Evolutionary conservation across 2,888 invertebrate genomes (phyloP).

Genomic region (Macropis europaea): DNA sequence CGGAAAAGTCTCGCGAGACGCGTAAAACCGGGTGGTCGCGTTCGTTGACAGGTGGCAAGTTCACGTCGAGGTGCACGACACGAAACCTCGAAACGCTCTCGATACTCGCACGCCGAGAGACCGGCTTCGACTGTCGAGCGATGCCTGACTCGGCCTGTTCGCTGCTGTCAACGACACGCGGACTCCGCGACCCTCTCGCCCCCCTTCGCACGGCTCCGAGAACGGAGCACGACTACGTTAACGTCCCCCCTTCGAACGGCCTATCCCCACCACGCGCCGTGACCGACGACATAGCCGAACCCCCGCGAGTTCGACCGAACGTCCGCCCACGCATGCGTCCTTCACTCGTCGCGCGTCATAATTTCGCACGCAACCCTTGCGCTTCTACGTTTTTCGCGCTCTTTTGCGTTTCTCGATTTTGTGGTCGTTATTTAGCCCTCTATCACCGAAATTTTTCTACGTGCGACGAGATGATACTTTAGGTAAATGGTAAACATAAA

Average conservation of each 20-base stretch:
- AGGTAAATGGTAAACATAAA: no score
- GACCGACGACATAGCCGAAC: conserved; percentile 4
- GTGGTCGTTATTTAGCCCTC: no score
- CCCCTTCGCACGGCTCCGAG: conserved; percentile 26
- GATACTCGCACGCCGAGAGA: conserved; percentile 64
- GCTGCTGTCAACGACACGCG: conserved; percentile 70
- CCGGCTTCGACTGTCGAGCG: conserved; percentile 69
- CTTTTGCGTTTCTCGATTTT: no score
- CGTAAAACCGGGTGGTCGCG: not conserved
- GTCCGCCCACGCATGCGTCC: conserved; percentile 9
- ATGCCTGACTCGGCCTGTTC: conserved; percentile 48
- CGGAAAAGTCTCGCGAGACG: not conserved
- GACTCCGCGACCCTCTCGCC: conserved; percentile 45
- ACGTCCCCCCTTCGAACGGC: conserved; percentile 46
- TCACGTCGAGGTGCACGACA: not conserved
- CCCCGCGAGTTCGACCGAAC: conserved; percentile 17
- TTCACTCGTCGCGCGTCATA: conserved; percentile 4
- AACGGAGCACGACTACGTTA: conserved; percentile 38
- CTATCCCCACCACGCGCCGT: conserved; percentile 1
- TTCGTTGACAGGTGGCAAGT: conserved; percentile 22
- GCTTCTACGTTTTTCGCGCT: not conserved
- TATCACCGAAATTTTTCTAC: no score
- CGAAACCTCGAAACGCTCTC: conserved; percentile 12
- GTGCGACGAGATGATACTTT: no score
- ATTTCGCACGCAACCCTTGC: conserved; percentile 5